A percentile compares a stretch with the other conserved stretches of the same genome.
Evolutionary conservation across 2,797 vertebrate genomes (phyloP).

Genomic region (Enteromius afrohamiltoni): DNA sequence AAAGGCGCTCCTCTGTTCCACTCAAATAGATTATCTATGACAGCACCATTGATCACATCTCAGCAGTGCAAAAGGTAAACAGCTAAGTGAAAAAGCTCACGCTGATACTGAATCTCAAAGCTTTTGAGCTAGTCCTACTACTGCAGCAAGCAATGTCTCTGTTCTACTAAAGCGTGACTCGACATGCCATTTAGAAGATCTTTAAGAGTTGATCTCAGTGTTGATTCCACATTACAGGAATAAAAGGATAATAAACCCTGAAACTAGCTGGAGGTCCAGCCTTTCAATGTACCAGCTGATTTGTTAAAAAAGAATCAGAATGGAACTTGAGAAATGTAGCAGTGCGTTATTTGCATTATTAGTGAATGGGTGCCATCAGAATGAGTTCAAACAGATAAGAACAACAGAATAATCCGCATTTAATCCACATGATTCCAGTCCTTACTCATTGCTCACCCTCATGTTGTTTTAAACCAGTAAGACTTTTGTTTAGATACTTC

Average conservation of each 20-base stretch:
- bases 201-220: constrained; percentile 72
- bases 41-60: constrained; percentile 73
- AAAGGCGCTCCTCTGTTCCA: constrained; percentile 66
- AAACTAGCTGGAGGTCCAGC: constrained; percentile 64
- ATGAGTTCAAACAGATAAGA: neutral
- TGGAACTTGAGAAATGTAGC: neutral
- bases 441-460: neutral
- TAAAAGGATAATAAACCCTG: constrained; percentile 73
- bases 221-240: constrained; percentile 71
- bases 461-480: neutral
- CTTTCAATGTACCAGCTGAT: constrained; percentile 60
- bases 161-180: constrained; percentile 71
- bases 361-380: neutral
- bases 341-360: neutral
- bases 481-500: neutral
- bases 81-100: constrained; percentile 62
- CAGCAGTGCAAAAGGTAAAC: constrained; percentile 63
- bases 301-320: neutral
- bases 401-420: neutral
- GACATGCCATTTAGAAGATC: constrained; percentile 69
- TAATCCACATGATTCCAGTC: neutral
- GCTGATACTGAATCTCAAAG: constrained; percentile 65
- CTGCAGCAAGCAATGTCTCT: constrained; percentile 61
- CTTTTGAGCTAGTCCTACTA: constrained; percentile 72
- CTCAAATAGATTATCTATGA: constrained; percentile 72